Base-by-base conservation (phyloP, 92 coral and sea anemone genomes). In the Porites rus region DNA sequence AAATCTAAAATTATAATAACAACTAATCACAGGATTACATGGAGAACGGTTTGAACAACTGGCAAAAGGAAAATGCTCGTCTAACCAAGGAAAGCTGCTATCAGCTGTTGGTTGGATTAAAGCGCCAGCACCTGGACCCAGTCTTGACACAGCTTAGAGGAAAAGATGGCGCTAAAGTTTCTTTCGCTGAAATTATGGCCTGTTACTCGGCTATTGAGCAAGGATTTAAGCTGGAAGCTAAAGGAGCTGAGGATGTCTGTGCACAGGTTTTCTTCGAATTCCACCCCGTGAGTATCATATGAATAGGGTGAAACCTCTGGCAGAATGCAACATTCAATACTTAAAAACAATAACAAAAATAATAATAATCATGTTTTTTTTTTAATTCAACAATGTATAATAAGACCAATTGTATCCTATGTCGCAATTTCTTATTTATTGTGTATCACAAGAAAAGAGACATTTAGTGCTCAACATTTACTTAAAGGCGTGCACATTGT, bases 241-340 rank as follows among this genome's bases (percentile, higher is more conserved):
- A 51, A 14, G 95, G 95, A 11, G 95, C 92, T n/a, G 64, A 81
- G 46, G 90, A 92, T 77, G 85, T 92, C 21, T 86, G 91, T 28
- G 95, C 95, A 18, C 89, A 67, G 68, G 91, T 92, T 46, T 92
- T 89, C 56, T 72, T 75, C 51, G 90, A 87, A 67, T 85, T 92
- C 24, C 89, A 89, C 46, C 93, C 92, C 12, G 95, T 92, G 81
- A 88, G 87, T 74, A 20, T 18, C 10, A 10, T 8, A 56, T 10
- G 61, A 38, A 38, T 38, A 38, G 46, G 46, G 46, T 38, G 46
- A 4, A 6, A 38, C 46, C 46, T 38, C 46, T 38, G 46, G 46
- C 6, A 38, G 46, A 38, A 38, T 38, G 4, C 46, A 38, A 4
- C 46, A 4, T 38, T 28, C 46, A 38, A 38, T 38, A 38, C 46